Conservation (phyloP, 35 echinoderm and acorn worm species). For the Lytechinus variegatus region DNA sequence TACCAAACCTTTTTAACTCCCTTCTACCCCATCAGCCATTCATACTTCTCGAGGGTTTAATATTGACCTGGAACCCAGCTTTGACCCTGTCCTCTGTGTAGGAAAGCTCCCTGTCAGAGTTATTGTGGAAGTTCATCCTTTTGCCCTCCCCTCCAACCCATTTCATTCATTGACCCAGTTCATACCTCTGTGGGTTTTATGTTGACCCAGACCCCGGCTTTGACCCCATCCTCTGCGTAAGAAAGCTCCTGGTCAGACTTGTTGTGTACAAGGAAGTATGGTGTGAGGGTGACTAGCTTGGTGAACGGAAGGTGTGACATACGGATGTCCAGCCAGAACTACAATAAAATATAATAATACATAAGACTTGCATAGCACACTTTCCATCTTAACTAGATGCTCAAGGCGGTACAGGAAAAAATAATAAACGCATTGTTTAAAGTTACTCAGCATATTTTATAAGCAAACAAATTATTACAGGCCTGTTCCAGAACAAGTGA, state of each 20-base stretch:
- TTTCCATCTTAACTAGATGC: too few relatives aligned
- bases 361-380: too few relatives aligned
- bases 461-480: too few relatives aligned
- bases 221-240: conserved; percentile 92
- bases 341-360: too few relatives aligned
- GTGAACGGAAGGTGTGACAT: conserved; percentile 89
- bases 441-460: too few relatives aligned
- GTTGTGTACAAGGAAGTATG: conserved; percentile 91
- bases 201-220: conserved; percentile 97
- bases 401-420: too few relatives aligned
- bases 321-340: conserved; percentile 97
- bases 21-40: too few relatives aligned
- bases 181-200: conserved; percentile 91
- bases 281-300: conserved; percentile 97
- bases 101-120: conserved; percentile 70
- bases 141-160: not conserved
- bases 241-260: conserved; percentile 78
- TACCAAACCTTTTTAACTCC: too few relatives aligned
- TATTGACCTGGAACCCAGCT: too few relatives aligned
- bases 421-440: too few relatives aligned
- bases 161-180: not conserved
- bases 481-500: too few relatives aligned
- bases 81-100: conserved; percentile 63
- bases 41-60: too few relatives aligned
- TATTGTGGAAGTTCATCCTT: conserved; percentile 60